A percentile compares a stretch with the other conserved stretches of the same genome.
Conservation (phyloP, 2,888 invertebrate genomes). For the Homarus gammarus region DNA sequence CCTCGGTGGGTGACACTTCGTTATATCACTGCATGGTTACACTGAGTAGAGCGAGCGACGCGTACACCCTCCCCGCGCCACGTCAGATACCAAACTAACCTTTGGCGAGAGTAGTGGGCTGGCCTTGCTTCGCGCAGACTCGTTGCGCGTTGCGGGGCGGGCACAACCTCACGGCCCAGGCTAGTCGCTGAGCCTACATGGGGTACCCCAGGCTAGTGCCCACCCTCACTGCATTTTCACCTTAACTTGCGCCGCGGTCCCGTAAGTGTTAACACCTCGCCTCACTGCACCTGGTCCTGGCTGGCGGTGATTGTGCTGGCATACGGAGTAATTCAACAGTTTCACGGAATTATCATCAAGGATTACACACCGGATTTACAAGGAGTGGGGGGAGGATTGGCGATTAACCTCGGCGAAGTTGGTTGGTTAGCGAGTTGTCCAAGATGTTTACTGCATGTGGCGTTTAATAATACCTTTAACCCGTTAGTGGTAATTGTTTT, state of each 20-base stretch:
- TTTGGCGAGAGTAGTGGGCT: slow-evolving; percentile 32
- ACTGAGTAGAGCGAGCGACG: slow-evolving; percentile 41
- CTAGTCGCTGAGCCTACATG: slow-evolving; percentile 44
- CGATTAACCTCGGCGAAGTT: too few species aligned
- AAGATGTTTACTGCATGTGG: too few species aligned
- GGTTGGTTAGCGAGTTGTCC: too few species aligned
- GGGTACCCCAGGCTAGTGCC: slow-evolving; percentile 56
- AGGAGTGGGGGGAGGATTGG: too few species aligned
- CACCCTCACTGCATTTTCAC: slow-evolving; percentile 47
- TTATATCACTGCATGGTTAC: slow-evolving; percentile 57
- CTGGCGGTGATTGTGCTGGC: slow-evolving; percentile 23
- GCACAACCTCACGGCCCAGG: slow-evolving; percentile 29
- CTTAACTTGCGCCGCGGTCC: slow-evolving; percentile 30
- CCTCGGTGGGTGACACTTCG: slow-evolving; percentile 3
- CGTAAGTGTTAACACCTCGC: slow-evolving; percentile 46
- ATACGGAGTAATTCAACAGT: slow-evolving; percentile 44
- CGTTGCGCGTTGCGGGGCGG: slow-evolving; percentile 40
- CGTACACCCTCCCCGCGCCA: slow-evolving; percentile 56
- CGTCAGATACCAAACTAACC: slow-evolving; percentile 65
- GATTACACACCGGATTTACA: not conserved
- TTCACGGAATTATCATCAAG: slow-evolving; percentile 21
- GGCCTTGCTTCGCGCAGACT: slow-evolving; percentile 51
- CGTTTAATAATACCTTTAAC: too few species aligned
- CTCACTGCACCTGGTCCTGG: slow-evolving; percentile 34
- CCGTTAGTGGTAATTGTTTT: too few species aligned